Base-by-base conservation (phyloP, 2,113 vertebrate species). In the Canis aureus region DNA sequence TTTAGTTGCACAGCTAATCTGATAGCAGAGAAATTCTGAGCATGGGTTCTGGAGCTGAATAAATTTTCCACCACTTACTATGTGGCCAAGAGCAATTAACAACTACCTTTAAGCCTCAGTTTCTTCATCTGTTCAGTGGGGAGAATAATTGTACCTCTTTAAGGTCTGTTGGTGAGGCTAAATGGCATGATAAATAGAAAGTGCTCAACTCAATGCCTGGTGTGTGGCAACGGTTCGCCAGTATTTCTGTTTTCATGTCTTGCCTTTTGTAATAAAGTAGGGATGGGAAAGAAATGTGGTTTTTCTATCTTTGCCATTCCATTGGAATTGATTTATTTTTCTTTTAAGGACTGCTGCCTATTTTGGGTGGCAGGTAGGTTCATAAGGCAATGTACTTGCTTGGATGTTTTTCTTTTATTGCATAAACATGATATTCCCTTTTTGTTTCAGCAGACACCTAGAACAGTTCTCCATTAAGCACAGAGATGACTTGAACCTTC, bases 21-120 rank as follows among this genome's bases (percentile, higher is more conserved):
- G 57, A 93, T 55, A 74, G 84, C 81, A 95, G 74, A 60, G 94
- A 96, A 83, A 29, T 13, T 59, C 57, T n/a, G 38, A 73, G 32
- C 23, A 13, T 17, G 84, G 51, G 32, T 38, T 81, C 32, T 84
- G 64, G 67, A 94, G 43, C 49, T 55, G 20, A 91, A n/a, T 78
- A 22, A 74, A 17, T 38, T 23, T 85, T 89, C 71, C 4, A 49
- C 23, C 55, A 43, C 27, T 88, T 62, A 57, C 19, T 12, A 10
- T 38, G 49, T 90, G 66, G 81, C 74, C 60, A 82, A 55, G 69
- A 51, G 83, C 38, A 53, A 60, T 51, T 35, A 91, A 67, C n/a
- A 38, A 22, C 32, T 2, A 29, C n/a, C 12, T n/a, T 1, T 19
- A 53, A 62, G 80, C 23, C 53, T 82, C 57, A 25, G 67, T 87